Evolutionary conservation across 2,797 vertebrate species (phyloP), one percentile per base, ranked within the genome.

Genomic region (Dendrocincla fuliginosa): DNA sequence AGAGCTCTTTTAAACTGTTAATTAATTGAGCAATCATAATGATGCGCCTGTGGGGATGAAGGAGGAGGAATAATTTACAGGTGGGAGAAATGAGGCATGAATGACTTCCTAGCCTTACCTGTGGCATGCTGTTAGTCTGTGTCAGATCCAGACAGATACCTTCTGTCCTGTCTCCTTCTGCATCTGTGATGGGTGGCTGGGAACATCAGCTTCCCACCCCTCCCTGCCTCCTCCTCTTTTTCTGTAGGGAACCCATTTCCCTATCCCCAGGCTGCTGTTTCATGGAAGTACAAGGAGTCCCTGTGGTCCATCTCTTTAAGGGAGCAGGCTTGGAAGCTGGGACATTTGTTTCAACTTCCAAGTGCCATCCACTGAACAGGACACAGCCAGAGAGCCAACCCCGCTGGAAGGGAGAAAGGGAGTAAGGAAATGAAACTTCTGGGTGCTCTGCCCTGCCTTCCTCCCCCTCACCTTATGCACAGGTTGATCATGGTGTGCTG

Each of bases 21-120:
- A 88, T 95, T 95, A 96, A 96, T 95, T 95, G 92, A 97, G 80
- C 67, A 95, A 85, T 92, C 91, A 90, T 89, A 89, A 96, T 82
- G 93, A 95, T 89, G 67, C 1, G 30, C 70, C 96, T 82, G 70
- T 91, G 67, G 88, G 90, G 67, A 89, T 49, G 63, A 82, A 95
- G 44, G 7, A 52, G 83, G 84, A 89, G 92, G 92, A 96, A 95
- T 95, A 94, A 96, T 90, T 94, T 95, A 90, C 90, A 94, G 92
- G 92, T 93, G 94, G 95, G 71, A 89, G 95, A 96, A 96, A 97
- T 96, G 96, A 96, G 90, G 95, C 95, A 92, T 96, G 94, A 96
- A 97, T 93, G 92, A 93, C 94, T 95, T 94, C 83, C 70, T 83
- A 91, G 93, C 83, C 88, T 91, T 94, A 90, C 88, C 70, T 84